phyloP scores from a whole-genome alignment of 2,797 vertebrate genomes.

The Balearica regulorum region DNA sequence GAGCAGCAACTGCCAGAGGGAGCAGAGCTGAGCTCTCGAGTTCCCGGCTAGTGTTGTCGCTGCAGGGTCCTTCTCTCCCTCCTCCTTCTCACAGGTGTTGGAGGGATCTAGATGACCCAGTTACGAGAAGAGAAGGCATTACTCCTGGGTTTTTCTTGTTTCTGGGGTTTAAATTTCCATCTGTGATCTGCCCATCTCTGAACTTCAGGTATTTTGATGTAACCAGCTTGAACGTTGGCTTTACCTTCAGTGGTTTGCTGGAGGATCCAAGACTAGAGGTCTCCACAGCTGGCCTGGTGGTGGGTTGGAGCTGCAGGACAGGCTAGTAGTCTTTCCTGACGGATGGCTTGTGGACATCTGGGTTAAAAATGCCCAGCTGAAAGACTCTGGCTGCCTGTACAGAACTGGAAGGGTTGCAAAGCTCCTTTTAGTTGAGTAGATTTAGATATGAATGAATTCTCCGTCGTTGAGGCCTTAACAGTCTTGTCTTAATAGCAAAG shows the following conservation, averaged over 20 bases:
- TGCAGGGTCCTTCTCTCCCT: not conserved
- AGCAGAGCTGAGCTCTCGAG: not conserved
- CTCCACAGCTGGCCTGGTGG: not conserved
- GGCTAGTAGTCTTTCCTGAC: not conserved
- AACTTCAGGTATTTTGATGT: not conserved
- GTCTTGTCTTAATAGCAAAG: not conserved
- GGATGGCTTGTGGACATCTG: not conserved
- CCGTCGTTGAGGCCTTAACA: not conserved
- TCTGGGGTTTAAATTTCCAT: not conserved
- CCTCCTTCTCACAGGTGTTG: not conserved
- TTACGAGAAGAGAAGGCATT: not conserved
- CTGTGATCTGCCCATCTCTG: not conserved
- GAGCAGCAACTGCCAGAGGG: slow-evolving; percentile 37
- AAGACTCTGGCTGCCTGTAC: not conserved
- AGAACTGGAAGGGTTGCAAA: not conserved
- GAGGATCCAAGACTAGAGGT: not conserved
- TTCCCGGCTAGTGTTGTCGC: not conserved
- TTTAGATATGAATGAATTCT: not conserved
- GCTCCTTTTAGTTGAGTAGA: not conserved
- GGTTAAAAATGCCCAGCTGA: not conserved
- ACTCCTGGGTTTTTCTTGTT: not conserved
- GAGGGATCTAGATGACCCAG: not conserved
- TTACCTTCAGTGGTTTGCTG: not conserved
- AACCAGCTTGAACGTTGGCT: not conserved
- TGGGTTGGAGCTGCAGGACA: not conserved